Evolutionary conservation across 2,797 vertebrate genomes (phyloP), one percentile per base, ranked within the genome.

Genomic region (Liparis tanakae): DNA sequence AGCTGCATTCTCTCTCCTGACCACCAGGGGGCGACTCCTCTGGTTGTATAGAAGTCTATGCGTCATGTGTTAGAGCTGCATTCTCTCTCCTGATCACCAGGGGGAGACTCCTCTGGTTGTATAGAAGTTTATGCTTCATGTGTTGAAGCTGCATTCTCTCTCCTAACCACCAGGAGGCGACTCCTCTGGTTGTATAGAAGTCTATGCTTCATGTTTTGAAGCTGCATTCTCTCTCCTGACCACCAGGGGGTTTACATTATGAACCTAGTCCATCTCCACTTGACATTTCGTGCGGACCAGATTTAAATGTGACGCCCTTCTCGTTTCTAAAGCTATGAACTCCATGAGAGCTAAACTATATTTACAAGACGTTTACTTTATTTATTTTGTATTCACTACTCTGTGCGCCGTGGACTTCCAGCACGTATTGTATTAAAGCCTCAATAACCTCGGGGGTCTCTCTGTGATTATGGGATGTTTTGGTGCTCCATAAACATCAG

Each of bases 361-460:
- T 70, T 65, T 69, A 25, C 39, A 30, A 36, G 37, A 61, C 22
- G 18, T 70, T 67, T 36, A 44, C 36, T 41, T 59, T 51, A 50
- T 67, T 48, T 67, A 30, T 39, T 64, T 15, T 13, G 56, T 74
- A 37, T 66, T 84, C 56, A 57, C 22, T 7, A 41, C 63, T 74
- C 18, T 10, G 58, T 10, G 2, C 64, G 41, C 58, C 46, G 25
- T 43, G 61, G 62, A 66, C 72, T 76, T 70, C 30, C 30, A 50
- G 68, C 20, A 56, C 60, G 75, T 66, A 66, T 81, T 81, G 82
- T 77, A 10, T 66, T 81, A 67, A 71, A 81, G 66, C 80, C 60
- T 68, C 68, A 72, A 51, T 74, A 84, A 88, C 83, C 85, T 85
- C 74, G 48, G 67, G 86, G 82, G 75, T 64, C 78, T 83, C 73